phyloP scores from a whole-genome alignment of 2,797 vertebrate species.

The Pteropus rufus region DNA sequence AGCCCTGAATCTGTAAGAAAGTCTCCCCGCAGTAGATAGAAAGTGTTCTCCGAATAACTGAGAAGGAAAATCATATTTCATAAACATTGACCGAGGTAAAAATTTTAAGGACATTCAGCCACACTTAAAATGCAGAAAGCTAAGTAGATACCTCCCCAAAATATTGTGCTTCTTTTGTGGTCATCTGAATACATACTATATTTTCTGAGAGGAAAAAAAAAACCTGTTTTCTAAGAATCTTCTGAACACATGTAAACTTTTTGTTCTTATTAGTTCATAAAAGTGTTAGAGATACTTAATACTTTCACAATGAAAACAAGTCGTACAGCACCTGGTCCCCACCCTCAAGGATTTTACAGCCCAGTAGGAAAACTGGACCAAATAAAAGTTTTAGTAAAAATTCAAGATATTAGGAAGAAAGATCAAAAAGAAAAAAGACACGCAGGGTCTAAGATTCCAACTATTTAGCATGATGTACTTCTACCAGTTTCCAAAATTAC shows the following conservation, averaged over 20 bases:
- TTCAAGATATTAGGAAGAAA: background rate
- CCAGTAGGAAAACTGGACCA: background rate
- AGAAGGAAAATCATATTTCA: background rate
- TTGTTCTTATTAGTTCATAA: background rate
- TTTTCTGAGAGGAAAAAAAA: background rate
- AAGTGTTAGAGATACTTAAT: background rate
- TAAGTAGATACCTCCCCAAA: background rate
- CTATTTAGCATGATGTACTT: background rate
- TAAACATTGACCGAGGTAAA: background rate
- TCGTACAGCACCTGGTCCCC: background rate
- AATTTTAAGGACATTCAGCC: background rate
- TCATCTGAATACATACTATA: background rate
- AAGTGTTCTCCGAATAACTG: constrained; percentile 32
- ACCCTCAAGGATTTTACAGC: background rate
- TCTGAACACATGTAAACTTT: background rate
- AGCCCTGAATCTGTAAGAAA: constrained; percentile 65
- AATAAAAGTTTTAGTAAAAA: constrained; percentile 23
- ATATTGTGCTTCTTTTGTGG: background rate
- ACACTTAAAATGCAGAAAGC: background rate
- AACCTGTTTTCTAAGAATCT: background rate
- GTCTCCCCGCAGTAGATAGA: background rate
- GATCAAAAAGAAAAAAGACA: background rate
- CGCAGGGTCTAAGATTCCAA: background rate
- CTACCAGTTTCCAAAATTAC: constrained; percentile 43
- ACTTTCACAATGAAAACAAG: background rate